Evolutionary conservation across 2,888 invertebrate species (phyloP).

Genomic region (Falcaria lacertinaria): DNA sequence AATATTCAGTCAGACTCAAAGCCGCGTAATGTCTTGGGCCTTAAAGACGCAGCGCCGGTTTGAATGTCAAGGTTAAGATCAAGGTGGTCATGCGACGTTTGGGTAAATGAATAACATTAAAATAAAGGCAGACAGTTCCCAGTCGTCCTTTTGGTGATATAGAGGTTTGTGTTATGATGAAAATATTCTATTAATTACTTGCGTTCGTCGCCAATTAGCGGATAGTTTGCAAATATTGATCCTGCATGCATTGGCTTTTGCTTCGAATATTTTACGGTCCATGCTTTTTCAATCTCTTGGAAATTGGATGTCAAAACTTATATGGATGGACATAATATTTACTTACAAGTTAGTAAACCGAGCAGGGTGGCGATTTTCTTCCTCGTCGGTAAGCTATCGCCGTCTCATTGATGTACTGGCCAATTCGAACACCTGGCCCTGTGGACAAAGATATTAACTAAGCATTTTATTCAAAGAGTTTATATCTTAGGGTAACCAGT

Average conservation of each 20-base stretch:
- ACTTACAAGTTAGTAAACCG: constrained; percentile 61
- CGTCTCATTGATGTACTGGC: constrained; percentile 62
- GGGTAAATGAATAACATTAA: not conserved
- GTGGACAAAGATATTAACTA: constrained; percentile 31
- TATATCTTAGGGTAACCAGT: too few relatives aligned
- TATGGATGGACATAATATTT: not conserved
- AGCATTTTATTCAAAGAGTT: not conserved
- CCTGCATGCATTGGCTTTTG: too few relatives aligned
- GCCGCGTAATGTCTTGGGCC: not conserved
- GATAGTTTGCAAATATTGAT: too few relatives aligned
- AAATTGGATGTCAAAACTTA: too few relatives aligned
- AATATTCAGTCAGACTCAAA: not conserved
- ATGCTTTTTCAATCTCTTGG: too few relatives aligned
- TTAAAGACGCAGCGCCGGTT: not conserved
- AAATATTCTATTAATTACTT: too few relatives aligned
- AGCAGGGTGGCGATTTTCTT: constrained; percentile 60
- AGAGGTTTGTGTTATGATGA: not conserved
- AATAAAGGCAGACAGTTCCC: not conserved
- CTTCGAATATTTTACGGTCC: too few relatives aligned
- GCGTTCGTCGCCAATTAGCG: too few relatives aligned
- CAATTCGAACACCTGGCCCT: constrained; percentile 46
- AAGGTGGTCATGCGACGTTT: constrained; percentile 13
- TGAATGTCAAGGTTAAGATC: constrained; percentile 17
- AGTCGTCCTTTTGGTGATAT: constrained; percentile 7
- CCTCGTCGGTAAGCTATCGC: constrained; percentile 42